phyloP scores from a whole-genome alignment of 2,888 invertebrate genomes.

The Brachypalpus laphriformis region DNA sequence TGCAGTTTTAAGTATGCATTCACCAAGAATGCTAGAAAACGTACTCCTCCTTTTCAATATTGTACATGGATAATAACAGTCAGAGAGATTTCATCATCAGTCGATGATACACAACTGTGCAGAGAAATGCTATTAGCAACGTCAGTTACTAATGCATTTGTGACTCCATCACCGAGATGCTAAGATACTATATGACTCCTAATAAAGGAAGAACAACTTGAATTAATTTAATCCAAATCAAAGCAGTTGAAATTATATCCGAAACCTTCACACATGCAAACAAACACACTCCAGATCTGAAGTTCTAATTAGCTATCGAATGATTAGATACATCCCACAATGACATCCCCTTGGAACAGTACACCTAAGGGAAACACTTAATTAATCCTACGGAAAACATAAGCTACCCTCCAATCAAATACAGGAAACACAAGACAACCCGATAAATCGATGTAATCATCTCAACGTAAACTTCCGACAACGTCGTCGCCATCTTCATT shows the following conservation, averaged over 20 bases:
- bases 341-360: background rate
- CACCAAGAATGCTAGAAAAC: no score
- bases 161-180: no score
- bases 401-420: background rate
- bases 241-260: background rate
- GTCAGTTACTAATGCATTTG: no score
- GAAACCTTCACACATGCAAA: background rate
- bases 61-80: no score
- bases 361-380: background rate
- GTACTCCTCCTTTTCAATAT: no score
- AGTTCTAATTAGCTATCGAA: background rate
- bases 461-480: background rate
- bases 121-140: no score
- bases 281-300: background rate
- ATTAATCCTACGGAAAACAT: constrained; percentile 19
- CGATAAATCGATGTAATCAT: constrained; percentile 15
- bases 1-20: no score
- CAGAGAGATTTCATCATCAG: no score
- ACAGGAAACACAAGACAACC: background rate
- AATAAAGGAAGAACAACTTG: no score
- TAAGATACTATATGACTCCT: no score
- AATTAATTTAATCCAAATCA: no score
- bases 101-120: no score
- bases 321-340: background rate
- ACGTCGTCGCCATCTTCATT: background rate